Conservation (phyloP, 2,113 vertebrate genomes). For the Plecotus auritus region DNA sequence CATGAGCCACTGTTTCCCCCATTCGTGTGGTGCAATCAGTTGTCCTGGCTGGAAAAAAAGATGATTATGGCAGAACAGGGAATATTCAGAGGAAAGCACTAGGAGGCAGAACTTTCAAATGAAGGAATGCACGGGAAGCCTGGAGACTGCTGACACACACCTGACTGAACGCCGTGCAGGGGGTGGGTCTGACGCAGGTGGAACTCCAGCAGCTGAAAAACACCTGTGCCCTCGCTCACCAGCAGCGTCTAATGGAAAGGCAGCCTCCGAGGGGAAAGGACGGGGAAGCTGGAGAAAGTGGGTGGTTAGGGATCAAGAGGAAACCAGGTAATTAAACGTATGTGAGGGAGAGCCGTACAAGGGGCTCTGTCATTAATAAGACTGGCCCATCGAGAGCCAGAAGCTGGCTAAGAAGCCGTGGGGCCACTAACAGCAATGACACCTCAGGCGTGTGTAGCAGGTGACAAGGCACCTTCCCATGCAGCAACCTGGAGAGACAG, state of each 20-base stretch:
- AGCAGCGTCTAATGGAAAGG: background rate
- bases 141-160: background rate
- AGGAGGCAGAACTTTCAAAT: background rate
- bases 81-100: background rate
- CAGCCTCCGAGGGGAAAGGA: background rate
- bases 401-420: background rate
- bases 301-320: background rate
- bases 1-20: background rate
- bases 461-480: background rate
- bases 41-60: no score
- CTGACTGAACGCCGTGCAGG: background rate
- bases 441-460: background rate
- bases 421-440: background rate
- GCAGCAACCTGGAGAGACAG: background rate
- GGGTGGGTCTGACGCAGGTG: background rate
- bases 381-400: background rate
- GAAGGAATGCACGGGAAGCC: background rate
- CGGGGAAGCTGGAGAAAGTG: background rate
- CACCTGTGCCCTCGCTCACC: background rate
- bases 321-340: background rate
- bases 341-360: background rate
- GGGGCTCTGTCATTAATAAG: background rate
- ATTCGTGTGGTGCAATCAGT: background rate
- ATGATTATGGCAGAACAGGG: background rate
- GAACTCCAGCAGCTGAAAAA: background rate